Evolutionary conservation across 2,797 vertebrate genomes (phyloP), one percentile per base, ranked within the genome.

Genomic region (Microhierax caerulescens): DNA sequence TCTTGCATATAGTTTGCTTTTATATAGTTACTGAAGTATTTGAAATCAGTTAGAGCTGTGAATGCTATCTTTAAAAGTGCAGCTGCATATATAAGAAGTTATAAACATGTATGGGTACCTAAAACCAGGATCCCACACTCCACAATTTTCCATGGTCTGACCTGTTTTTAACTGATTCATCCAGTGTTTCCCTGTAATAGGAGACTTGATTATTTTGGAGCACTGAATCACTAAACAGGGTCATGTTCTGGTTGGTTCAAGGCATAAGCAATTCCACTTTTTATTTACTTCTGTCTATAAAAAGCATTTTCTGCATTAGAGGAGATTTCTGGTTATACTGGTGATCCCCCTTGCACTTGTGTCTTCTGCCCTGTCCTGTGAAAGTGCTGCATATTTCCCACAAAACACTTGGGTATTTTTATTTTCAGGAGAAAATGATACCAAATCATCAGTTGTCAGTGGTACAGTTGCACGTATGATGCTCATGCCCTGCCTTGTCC

Each of bases 101-200:
- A 85, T 16, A 93, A 84, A 78, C 50, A n/a, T 1, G 6, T 72
- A 54, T 34, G 50, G 19, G 45, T 83, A 51, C 39, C 85, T 67
- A 76, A 90, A 73, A 61, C 21, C 23, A 51, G 43, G 43, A 94
- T 91, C 67, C 47, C 48, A 87, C 63, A 64, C n/a, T 84, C 47
- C 28, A 60, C 32, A 39, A 13, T 88, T 93, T 95, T 94, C 85
- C 18, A 5, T 91, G 57, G 94, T 95, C 70, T 93, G 89, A 69
- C 81, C 56, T 64, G 81, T 85, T 96, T 97, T 93, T 95, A 93
- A 76, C 87, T 95, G 93, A 84, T 74, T 94, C 74, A 25, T 88
- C 50, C 43, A 17, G 32, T 88, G 77, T 82, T 94, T 88, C 80
- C 76, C 64, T 92, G 80, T 97, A 90, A 95, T 67, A 85, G 0